Conservation (phyloP, 2,113 vertebrate species). For the Lucifuga dentata region DNA sequence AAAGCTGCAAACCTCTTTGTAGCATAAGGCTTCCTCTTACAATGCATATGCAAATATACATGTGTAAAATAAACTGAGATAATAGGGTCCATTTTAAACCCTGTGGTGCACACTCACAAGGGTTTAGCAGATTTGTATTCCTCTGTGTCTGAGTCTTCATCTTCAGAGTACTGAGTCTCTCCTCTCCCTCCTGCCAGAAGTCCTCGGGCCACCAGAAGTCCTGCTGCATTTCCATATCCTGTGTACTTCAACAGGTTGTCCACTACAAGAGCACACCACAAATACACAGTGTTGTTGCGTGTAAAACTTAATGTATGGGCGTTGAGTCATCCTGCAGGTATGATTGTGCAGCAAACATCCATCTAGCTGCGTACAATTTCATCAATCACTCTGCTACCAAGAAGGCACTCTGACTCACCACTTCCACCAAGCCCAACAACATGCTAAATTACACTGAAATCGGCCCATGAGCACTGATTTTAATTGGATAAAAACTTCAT, state of each 20-base stretch:
- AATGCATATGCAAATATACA: background rate
- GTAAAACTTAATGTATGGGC: background rate
- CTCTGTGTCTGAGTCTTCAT: slow-evolving; percentile 97
- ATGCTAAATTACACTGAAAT: too few species aligned
- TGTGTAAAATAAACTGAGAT: background rate
- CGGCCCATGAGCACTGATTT: too few species aligned
- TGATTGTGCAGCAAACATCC: too few species aligned
- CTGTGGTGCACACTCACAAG: slow-evolving; percentile 72
- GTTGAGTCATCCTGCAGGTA: background rate
- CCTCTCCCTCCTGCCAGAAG: slow-evolving; percentile 94
- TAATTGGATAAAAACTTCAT: too few species aligned
- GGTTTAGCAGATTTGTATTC: slow-evolving; percentile 97
- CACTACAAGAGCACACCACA: slow-evolving; percentile 79
- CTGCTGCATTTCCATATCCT: slow-evolving; percentile 96
- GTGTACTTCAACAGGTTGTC: slow-evolving; percentile 97
- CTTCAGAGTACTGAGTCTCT: slow-evolving; percentile 95
- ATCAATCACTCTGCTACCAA: too few species aligned
- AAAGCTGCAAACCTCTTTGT: background rate
- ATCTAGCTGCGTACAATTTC: too few species aligned
- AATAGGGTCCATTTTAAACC: background rate
- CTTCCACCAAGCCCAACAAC: too few species aligned
- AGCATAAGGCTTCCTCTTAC: background rate
- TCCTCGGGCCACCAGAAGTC: slow-evolving; percentile 92
- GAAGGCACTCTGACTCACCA: too few species aligned
- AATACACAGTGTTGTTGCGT: background rate